Evolutionary conservation across 2,113 vertebrate species (phyloP).

Genomic region (Sigmodon hispidus): DNA sequence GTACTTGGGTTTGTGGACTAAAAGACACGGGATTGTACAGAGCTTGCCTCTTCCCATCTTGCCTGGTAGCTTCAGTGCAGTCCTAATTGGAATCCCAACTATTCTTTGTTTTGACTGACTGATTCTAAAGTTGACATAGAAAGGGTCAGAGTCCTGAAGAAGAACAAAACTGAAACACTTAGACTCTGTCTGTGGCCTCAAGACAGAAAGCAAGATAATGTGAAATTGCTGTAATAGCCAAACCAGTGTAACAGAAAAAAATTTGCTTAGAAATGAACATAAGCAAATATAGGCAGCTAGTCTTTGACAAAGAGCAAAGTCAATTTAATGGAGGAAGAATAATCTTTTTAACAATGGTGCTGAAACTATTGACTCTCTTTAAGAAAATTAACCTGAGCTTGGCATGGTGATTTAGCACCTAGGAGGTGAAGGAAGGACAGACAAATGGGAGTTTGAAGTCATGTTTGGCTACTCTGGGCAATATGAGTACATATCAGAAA

Average conservation of each 20-base stretch:
- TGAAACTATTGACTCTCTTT: not conserved
- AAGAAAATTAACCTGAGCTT: not conserved
- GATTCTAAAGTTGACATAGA: slow-evolving; percentile 7
- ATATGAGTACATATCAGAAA: not conserved
- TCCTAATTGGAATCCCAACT: not conserved
- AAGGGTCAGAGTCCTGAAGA: not conserved
- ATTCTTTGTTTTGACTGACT: not conserved
- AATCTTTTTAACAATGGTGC: not conserved
- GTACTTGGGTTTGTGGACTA: not conserved
- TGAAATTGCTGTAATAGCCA: not conserved
- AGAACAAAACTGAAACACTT: not conserved
- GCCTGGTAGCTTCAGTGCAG: not conserved
- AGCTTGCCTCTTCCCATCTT: not conserved
- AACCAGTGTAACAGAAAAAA: not conserved
- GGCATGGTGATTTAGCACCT: not conserved
- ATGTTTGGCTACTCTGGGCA: not conserved
- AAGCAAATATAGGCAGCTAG: not conserved
- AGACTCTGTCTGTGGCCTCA: not conserved
- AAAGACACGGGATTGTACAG: not conserved
- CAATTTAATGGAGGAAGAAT: not conserved
- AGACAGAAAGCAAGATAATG: not conserved
- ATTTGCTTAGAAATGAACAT: not conserved
- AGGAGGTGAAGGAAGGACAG: not conserved
- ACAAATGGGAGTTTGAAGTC: not conserved
- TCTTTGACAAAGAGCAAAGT: not conserved